Evolutionary conservation across 2,113 vertebrate genomes (phyloP).

Genomic region (Eublepharis macularius): DNA sequence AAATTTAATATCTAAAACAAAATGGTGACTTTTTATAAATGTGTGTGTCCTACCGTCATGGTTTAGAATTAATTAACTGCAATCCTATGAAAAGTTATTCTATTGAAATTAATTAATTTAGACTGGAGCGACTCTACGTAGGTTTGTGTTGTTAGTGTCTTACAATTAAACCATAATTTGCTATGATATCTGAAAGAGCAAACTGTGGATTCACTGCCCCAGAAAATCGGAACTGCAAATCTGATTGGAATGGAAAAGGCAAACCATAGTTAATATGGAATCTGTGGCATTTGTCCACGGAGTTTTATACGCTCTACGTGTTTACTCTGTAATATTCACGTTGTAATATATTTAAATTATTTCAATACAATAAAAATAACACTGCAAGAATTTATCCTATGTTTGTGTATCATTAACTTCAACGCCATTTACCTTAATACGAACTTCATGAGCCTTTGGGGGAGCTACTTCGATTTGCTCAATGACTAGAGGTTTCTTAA

Average conservation of each 20-base stretch:
- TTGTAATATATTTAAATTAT: not conserved
- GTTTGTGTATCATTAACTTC: not conserved
- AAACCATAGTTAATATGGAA: too few relatives aligned
- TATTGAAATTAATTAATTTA: too few relatives aligned
- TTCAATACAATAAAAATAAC: not conserved
- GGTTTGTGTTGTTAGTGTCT: too few relatives aligned
- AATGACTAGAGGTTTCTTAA: conserved; percentile 80
- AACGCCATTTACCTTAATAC: conserved; percentile 79
- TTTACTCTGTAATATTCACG: not conserved
- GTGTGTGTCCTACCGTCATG: too few relatives aligned
- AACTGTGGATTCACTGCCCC: too few relatives aligned
- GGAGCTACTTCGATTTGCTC: conserved; percentile 89
- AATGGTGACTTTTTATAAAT: not conserved
- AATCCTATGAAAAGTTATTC: too few relatives aligned
- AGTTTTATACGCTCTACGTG: not conserved
- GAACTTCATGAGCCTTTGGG: conserved; percentile 82
- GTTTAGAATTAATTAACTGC: too few relatives aligned
- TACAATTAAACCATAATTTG: too few relatives aligned
- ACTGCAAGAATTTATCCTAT: not conserved
- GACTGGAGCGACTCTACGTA: too few relatives aligned
- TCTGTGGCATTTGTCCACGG: not conserved
- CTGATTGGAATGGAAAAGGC: too few relatives aligned
- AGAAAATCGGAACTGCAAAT: too few relatives aligned
- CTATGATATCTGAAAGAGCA: too few relatives aligned
- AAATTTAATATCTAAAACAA: not conserved